phyloP scores from a whole-genome alignment of 1,140 invertebrate species.

The Neodiprion pinetum region DNA sequence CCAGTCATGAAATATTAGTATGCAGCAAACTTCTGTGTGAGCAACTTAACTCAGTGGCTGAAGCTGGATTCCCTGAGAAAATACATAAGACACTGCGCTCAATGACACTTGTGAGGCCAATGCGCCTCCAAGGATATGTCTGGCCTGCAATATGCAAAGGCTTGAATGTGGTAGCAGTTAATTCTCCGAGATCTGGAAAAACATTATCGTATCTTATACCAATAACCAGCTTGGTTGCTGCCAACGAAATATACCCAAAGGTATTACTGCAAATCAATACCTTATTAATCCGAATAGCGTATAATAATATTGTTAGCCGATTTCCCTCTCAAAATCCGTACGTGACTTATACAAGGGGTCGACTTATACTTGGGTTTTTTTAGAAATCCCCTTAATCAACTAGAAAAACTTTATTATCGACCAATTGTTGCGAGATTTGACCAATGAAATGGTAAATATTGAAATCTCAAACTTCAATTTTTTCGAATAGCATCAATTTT shows the following conservation, averaged over 20 bases:
- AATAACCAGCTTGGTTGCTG: conserved; percentile 40
- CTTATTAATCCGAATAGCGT: not conserved
- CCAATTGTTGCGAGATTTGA: too few species aligned
- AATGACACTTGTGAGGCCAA: conserved; percentile 24
- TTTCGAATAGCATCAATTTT: too few species aligned
- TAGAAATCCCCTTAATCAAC: too few species aligned
- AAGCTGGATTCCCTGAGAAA: conserved; percentile 38
- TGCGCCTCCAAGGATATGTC: conserved; percentile 52
- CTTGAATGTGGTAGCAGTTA: conserved; percentile 46
- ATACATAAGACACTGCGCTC: conserved; percentile 43
- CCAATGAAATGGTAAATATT: too few species aligned
- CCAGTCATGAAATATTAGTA: conserved; percentile 42
- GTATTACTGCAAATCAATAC: conserved; percentile 27
- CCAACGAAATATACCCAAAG: conserved; percentile 21
- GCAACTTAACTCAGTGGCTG: conserved; percentile 33
- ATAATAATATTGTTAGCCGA: too few species aligned
- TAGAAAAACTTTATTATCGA: too few species aligned
- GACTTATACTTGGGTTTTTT: too few species aligned
- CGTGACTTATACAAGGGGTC: too few species aligned
- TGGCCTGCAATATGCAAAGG: conserved; percentile 56
- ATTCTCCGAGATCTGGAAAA: conserved; percentile 49
- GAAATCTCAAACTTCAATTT: too few species aligned
- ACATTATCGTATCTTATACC: conserved; percentile 50
- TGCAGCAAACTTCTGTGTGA: conserved; percentile 37
- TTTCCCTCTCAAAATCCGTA: too few species aligned